Percentiles rank a stretch among this genome's conserved stretches.
Evolutionary conservation across 2,888 invertebrate species (phyloP).

Genomic region (Phasia obesa): DNA sequence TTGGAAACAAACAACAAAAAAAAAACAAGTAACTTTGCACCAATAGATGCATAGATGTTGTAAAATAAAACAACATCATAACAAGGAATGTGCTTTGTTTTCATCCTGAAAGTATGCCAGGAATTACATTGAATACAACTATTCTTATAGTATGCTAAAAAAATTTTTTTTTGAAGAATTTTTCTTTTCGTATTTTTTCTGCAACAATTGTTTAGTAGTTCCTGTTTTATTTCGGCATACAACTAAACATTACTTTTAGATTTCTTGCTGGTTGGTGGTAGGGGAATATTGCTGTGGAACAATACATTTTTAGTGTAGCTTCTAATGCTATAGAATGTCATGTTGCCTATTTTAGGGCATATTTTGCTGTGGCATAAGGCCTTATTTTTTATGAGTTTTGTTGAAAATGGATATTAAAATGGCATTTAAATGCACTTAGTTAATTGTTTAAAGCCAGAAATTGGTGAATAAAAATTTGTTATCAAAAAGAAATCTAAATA

Average conservation of each 20-base stretch:
- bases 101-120: slow-evolving; percentile 59
- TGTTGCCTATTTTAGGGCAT: too few relatives aligned
- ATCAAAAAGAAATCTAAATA: too few relatives aligned
- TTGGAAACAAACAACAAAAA: slow-evolving; percentile 15
- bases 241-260: slow-evolving; percentile 36
- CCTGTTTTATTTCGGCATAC: slow-evolving; percentile 41
- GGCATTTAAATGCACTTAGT: too few relatives aligned
- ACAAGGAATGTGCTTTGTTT: slow-evolving; percentile 26
- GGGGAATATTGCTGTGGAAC: slow-evolving; percentile 2
- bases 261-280: not conserved
- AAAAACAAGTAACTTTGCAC: not conserved
- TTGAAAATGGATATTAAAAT: too few relatives aligned
- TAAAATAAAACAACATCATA: slow-evolving; percentile 16
- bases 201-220: slow-evolving; percentile 49
- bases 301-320: not conserved
- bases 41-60: not conserved
- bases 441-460: too few relatives aligned
- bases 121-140: slow-evolving; percentile 30
- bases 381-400: too few relatives aligned
- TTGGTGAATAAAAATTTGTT: too few relatives aligned
- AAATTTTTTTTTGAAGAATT: slow-evolving; percentile 2
- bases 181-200: slow-evolving; percentile 11
- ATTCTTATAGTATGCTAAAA: slow-evolving; percentile 12
- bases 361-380: too few relatives aligned
- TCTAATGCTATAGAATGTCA: too few relatives aligned